These are phyloP conservation scores for Kradibia gibbosae DNA, from an alignment of 1,140 invertebrate genomes.

Conservation along the genomic window DNA sequence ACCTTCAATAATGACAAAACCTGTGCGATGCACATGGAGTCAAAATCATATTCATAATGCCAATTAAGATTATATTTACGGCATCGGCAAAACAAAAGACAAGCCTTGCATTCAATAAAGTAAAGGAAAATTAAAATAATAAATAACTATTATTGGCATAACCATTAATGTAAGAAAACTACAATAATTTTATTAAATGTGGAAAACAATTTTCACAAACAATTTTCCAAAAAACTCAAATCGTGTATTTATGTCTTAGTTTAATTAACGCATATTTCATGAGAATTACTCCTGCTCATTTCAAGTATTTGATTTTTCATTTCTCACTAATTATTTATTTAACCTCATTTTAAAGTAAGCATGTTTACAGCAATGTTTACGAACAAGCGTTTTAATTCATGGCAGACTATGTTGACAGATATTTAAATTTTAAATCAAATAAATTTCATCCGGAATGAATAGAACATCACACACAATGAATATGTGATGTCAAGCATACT, in stretches of 20 bases:
- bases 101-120: neutral
- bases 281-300: too few relatives aligned
- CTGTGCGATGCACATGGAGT: neutral
- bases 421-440: slow-evolving; percentile 10
- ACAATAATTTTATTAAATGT: too few relatives aligned
- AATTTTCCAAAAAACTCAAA: neutral
- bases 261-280: too few relatives aligned
- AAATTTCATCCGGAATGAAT: slow-evolving; percentile 12
- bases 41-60: neutral
- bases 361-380: neutral
- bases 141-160: too few relatives aligned
- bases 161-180: too few relatives aligned
- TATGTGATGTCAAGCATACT: slow-evolving; percentile 17
- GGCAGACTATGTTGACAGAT: neutral
- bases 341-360: slow-evolving; percentile 20
- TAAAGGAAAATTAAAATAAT: too few relatives aligned
- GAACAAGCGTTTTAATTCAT: slow-evolving; percentile 14
- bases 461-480: neutral
- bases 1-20: neutral
- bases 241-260: too few relatives aligned
- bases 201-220: neutral
- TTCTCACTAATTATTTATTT: slow-evolving; percentile 18
- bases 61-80: neutral
- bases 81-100: neutral
- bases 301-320: too few relatives aligned